Evolutionary conservation across 1,140 invertebrate genomes (phyloP).

Genomic region (Euglossa dilemma): DNA sequence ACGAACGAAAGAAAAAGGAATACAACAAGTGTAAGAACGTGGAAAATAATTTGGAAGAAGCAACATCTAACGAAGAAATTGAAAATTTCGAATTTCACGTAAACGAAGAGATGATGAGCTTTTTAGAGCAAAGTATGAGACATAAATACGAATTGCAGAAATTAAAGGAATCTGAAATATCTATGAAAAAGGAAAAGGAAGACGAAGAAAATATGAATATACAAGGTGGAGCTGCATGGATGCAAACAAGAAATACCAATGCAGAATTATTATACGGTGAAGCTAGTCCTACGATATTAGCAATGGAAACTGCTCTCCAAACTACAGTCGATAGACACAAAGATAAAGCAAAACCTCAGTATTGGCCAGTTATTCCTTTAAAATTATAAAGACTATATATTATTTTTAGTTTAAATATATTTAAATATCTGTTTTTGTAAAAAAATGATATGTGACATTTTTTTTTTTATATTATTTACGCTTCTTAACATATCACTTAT

Average conservation of each 20-base stretch:
- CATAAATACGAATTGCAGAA: conserved; percentile 83
- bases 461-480: background rate
- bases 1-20: background rate
- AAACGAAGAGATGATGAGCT: conserved; percentile 86
- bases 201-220: conserved; percentile 13
- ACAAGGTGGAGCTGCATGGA: conserved; percentile 59
- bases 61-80: conserved; percentile 32
- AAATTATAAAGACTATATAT: conserved; percentile 73
- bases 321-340: conserved; percentile 85
- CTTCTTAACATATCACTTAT: background rate
- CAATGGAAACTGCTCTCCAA: conserved; percentile 89
- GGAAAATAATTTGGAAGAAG: conserved; percentile 7
- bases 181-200: conserved; percentile 57
- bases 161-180: conserved; percentile 71
- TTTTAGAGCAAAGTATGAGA: conserved; percentile 84
- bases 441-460: background rate
- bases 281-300: conserved; percentile 86
- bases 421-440: conserved; percentile 14
- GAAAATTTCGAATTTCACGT: conserved; percentile 84
- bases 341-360: conserved; percentile 85
- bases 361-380: conserved; percentile 90
- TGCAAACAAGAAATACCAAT: conserved; percentile 73
- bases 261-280: conserved; percentile 84
- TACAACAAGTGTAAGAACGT: background rate
- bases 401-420: background rate